These are phyloP conservation scores for Cisticola juncidis DNA, from an alignment of 2,113 vertebrate genomes.

Conservation along the genomic window DNA sequence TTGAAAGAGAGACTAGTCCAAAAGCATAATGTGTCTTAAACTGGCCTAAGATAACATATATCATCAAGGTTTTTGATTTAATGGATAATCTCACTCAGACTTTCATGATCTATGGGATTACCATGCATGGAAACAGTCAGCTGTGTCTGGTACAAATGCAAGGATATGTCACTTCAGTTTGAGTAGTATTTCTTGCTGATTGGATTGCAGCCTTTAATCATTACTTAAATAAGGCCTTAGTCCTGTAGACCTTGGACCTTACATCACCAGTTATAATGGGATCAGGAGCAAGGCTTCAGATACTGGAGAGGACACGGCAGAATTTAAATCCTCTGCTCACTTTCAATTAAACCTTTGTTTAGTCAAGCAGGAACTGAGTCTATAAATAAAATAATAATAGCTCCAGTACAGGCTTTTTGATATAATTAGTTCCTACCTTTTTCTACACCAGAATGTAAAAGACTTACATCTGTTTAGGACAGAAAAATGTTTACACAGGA, in stretches of 20 bases:
- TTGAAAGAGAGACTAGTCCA: background rate
- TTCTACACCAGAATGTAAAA: background rate
- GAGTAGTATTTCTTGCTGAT: background rate
- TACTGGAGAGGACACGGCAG: background rate
- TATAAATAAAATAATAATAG: background rate
- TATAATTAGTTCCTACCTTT: background rate
- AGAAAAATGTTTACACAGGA: background rate
- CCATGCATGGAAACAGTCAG: background rate
- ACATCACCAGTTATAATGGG: background rate
- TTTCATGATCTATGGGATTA: background rate
- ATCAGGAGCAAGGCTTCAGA: background rate
- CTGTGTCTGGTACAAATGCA: background rate
- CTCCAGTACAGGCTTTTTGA: background rate
- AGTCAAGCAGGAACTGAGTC: background rate
- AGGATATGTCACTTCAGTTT: background rate
- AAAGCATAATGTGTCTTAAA: background rate
- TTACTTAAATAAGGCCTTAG: background rate
- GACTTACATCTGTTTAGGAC: background rate
- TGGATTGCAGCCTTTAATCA: background rate
- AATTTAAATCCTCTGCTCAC: background rate
- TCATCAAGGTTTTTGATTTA: background rate
- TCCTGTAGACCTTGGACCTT: background rate
- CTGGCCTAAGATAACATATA: background rate
- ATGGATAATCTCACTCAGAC: background rate
- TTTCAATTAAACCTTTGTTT: background rate